A percentile compares a stretch with the other conserved stretches of the same genome.
These are phyloP conservation scores for Trypoxylon attenuatum DNA, from an alignment of 2,888 invertebrate species.

Conservation along the genomic window DNA sequence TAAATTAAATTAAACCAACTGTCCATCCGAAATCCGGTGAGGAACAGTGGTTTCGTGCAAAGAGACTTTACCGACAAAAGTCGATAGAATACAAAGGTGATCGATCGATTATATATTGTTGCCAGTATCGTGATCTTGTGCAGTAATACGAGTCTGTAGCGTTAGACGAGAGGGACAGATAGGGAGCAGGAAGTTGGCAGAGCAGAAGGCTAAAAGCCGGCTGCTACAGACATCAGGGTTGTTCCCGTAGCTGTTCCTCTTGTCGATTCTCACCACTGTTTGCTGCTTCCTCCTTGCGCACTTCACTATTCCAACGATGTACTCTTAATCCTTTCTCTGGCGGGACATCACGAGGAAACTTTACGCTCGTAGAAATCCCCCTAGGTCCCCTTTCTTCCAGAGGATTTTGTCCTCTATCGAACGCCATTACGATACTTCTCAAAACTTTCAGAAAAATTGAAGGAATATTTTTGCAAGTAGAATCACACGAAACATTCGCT, in stretches of 20 bases:
- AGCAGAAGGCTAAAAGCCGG: constrained; percentile 51
- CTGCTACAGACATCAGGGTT: constrained; percentile 37
- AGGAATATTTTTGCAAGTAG: too few species aligned
- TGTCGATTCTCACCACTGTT: constrained; percentile 15
- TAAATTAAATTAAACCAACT: too few species aligned
- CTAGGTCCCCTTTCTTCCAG: not conserved
- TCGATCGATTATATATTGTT: too few species aligned
- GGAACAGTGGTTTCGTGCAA: too few species aligned
- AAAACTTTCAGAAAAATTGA: too few species aligned
- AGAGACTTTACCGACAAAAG: too few species aligned
- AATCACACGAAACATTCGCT: too few species aligned
- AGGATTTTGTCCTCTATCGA: not conserved
- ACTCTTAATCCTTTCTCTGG: constrained; percentile 50
- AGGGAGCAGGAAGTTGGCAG: constrained; percentile 34
- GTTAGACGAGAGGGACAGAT: constrained; percentile 26
- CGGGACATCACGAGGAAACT: constrained; percentile 31
- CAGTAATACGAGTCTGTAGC: not conserved
- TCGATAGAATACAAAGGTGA: too few species aligned
- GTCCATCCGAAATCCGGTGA: too few species aligned
- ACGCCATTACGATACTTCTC: not conserved
- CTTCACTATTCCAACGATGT: constrained; percentile 47
- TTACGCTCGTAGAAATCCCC: too few species aligned
- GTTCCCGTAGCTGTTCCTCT: constrained; percentile 24
- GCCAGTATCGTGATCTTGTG: not conserved
- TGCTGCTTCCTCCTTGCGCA: constrained; percentile 36